Evolutionary conservation across 2,113 vertebrate species (phyloP), one percentile per base, ranked within the genome.

Genomic region (Tetraodon nigroviridis): DNA sequence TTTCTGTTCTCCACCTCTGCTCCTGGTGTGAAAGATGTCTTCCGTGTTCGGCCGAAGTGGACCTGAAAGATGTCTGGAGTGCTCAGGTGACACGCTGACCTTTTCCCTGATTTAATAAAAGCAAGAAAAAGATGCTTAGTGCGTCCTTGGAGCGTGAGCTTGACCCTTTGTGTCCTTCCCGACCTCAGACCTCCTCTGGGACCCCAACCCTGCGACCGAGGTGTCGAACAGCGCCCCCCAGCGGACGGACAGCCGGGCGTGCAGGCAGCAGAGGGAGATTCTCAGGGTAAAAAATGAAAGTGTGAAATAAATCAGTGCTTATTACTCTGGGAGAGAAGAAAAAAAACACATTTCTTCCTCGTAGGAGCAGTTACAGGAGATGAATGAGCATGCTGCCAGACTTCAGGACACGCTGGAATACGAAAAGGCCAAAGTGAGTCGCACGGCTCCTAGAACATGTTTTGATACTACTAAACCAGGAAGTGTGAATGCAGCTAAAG

Each of bases 301-400:
- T 52, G 20, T 13, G 4, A 47, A 6, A 27, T 6, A 32, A 19
- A 45, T 27, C 8, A 46, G 14, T 42, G 17, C 6, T 55, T 60
- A n/a, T 55, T 2, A 47, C 15, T 52, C 7, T 47, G 41, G 7
- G 5, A 19, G 0, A 6, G 7, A 3, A 19, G 0, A 6, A 7
- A 8, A 22, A 46, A 51, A 45, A 2, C 42, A 17, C 11, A 20
- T n/a, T 14, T 56, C 1, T 58, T 24, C 55, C 42, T 17, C 6
- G 5, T 49, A 90, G 90, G 87, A 90, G 68, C 85, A 86, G 18
- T 69, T 90, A 0, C 48, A 68, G 20, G 86, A 86, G 20, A 81
- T 69, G 76, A 82, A 88, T 21, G 81, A 83, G 17, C 84, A 87
- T 1, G 67, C 84, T 32, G 75, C 66, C 46, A 73, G 85, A 55